These are phyloP conservation scores for Chiloscyllium plagiosum DNA, from an alignment of 2,113 vertebrate species.

Conservation along the genomic window DNA sequence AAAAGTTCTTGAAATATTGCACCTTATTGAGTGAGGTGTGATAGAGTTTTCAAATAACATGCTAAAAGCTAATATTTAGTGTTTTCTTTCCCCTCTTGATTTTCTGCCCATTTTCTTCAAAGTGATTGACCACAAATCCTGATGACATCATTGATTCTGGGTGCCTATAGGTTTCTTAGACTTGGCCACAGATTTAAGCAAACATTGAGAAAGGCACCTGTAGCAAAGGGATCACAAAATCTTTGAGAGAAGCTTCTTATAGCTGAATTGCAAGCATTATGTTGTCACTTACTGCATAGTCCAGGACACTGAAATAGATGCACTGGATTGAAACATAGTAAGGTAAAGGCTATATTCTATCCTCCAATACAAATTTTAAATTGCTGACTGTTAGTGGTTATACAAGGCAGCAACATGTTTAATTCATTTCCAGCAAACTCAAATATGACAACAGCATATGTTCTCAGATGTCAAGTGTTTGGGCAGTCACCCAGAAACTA, in stretches of 20 bases:
- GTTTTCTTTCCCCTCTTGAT: too few species aligned
- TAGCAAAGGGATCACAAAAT: neutral
- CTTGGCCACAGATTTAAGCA: neutral
- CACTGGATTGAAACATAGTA: neutral
- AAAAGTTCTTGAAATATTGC: too few species aligned
- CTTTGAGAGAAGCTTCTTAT: neutral
- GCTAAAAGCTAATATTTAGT: too few species aligned
- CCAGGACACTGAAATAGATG: neutral
- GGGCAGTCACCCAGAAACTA: neutral
- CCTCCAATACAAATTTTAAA: neutral
- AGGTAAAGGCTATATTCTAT: neutral
- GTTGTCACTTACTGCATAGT: neutral
- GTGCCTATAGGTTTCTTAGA: neutral
- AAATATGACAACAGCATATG: neutral
- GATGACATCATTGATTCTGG: neutral
- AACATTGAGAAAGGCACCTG: neutral
- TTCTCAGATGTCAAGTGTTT: slow-evolving; percentile 29
- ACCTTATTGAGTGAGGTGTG: too few species aligned
- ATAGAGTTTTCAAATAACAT: too few species aligned
- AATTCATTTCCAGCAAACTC: neutral
- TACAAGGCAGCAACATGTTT: neutral
- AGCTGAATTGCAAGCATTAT: too few species aligned
- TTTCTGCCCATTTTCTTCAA: too few species aligned
- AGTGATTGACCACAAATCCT: neutral
- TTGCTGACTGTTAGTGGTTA: neutral